Evolutionary conservation across 30 jellyfish, hydroid and myxozoan genomes (phyloP), one percentile per base, ranked within the genome.

Genomic region (Phacellophora camtschatica): DNA sequence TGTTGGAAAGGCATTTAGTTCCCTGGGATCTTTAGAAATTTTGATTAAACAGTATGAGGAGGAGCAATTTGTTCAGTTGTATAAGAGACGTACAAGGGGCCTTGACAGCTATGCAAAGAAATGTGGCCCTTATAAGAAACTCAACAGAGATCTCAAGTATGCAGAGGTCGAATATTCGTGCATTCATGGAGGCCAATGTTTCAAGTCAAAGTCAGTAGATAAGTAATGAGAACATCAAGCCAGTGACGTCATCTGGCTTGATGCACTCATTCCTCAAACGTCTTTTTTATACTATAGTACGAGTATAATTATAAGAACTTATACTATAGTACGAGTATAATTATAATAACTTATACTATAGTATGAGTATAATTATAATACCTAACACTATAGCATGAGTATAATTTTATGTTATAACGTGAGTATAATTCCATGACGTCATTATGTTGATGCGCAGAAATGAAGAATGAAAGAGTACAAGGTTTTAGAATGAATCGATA

Each of bases 141-240:
- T 70, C 3, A 70, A 70, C 33, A 19, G 22, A 12, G 54, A 70
- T 22, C 53, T 70, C 19, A 70, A 70, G 71, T 70, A 39, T 49
- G 53, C 53, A 11, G 84, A 70, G 27, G 46, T 70, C 27, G 84
- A 70, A 23, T 70, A 70, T 70, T 23, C 84, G 1, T 70, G 84
- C 46, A 49, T 70, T 70, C 68, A 49, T 43, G 84, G 81, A 66
- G 81, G 81, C 34, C 41, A 70, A 51, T 19, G 24, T 24, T 70
- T 70, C 84, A 70, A 70, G 84, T 70, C 84, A 70, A 70, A 39
- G 4, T 70, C 71, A 39, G 27, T 45, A 0, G 84, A 70, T 57
- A 39, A 20, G 12, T 5, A 61, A 25, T 61, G 62, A 10, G 32
- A 65, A 10, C 18, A n/a, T 30, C 5, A 30, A 13, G 23, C 67